These are phyloP conservation scores for Drosophila truncata DNA, from an alignment of 1,140 invertebrate genomes.

Conservation along the genomic window DNA sequence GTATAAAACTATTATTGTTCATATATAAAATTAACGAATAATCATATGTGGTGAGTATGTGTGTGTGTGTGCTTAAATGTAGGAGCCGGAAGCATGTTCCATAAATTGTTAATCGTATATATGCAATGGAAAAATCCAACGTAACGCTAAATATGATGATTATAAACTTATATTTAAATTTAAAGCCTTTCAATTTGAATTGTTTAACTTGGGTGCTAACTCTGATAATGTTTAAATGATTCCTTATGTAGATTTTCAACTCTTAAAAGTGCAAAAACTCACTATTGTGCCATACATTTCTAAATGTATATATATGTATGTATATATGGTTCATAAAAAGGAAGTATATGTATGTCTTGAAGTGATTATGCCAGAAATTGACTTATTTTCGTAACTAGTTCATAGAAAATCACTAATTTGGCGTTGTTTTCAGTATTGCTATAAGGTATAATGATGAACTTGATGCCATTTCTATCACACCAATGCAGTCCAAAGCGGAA, in stretches of 20 bases:
- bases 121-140: slow-evolving; percentile 61
- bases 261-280: slow-evolving; percentile 64
- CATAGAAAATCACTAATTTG: slow-evolving; percentile 80
- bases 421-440: slow-evolving; percentile 75
- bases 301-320: slow-evolving; percentile 42
- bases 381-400: slow-evolving; percentile 64
- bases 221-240: slow-evolving; percentile 40
- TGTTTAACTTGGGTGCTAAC: slow-evolving; percentile 58
- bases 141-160: slow-evolving; percentile 47
- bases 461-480: slow-evolving; percentile 68
- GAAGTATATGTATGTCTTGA: slow-evolving; percentile 65
- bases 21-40: slow-evolving; percentile 25
- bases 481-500: slow-evolving; percentile 72
- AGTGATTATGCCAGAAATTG: slow-evolving; percentile 79
- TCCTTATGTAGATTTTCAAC: slow-evolving; percentile 40
- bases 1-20: slow-evolving; percentile 63
- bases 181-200: slow-evolving; percentile 71
- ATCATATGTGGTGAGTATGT: slow-evolving; percentile 46
- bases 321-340: slow-evolving; percentile 64
- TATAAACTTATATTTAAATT: slow-evolving; percentile 67
- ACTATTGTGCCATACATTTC: slow-evolving; percentile 40
- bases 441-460: slow-evolving; percentile 59
- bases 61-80: slow-evolving; percentile 43
- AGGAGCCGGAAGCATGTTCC: slow-evolving; percentile 50
- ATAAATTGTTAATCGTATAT: slow-evolving; percentile 39